Base-by-base conservation (phyloP, 2,113 vertebrate species). In the Melanotaenia duboulayi region DNA sequence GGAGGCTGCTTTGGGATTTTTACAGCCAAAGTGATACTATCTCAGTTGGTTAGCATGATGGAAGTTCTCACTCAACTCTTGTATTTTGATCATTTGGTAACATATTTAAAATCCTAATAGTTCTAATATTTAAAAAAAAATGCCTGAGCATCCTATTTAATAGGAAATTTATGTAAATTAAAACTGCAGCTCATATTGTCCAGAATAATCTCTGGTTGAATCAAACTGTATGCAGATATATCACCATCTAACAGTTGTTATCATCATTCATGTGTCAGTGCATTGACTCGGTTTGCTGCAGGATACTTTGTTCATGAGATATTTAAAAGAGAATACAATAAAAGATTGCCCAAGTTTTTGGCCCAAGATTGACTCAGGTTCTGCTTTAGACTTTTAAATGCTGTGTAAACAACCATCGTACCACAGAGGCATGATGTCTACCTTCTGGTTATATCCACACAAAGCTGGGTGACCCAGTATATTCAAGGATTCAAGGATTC, bases 11-110 rank as follows among this genome's bases (percentile, higher is more conserved):
- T 9, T 23, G 22, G 23, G 4, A 54, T 14, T 14, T 54, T 54
- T 77, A 61, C 54, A 49, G 35, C 54, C 82, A 84, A 64, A 76
- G 80, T 76, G 54, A 77, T 37, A 40, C 11, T 0, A 40, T 40
- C 39, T 42, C 40, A 42, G 14, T 16, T 42, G 40, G 40, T 14
- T 42, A 42, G 40, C 40, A 42, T 13, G 40, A 42, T 42, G 12
- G 40, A 35, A 5, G 32, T 9, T 35, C 32, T 35, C 32, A 35
- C 4, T 35, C 32, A 9, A 9, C 32, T 9, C 4, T 35, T 35
- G 28, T 9, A 35, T 35, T 35, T 35, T 6, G 8, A 35, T 9
- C 1, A 8, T 35, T 35, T 35, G 8, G 5, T 28, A 28, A 28
- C 1, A 44, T 44, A 44, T 14, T 44, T 44, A 3, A 12, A 44